These are phyloP conservation scores for Motacilla tschutschensis DNA, from an alignment of 2,113 vertebrate genomes.

Conservation along the genomic window DNA sequence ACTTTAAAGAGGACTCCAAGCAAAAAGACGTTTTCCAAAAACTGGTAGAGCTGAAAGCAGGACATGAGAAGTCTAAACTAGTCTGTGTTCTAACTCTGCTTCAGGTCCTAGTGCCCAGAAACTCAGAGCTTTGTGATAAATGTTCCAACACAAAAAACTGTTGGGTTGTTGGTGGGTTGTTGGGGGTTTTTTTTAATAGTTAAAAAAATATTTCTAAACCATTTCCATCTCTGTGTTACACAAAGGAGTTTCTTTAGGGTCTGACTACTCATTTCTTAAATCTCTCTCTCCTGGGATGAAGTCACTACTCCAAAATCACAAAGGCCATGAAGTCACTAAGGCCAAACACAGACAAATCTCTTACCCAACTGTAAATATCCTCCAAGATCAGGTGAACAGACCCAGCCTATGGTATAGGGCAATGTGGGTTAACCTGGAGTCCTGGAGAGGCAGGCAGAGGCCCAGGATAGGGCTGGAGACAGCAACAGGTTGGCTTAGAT, in stretches of 20 bases:
- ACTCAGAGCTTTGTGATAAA: not conserved
- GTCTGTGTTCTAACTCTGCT: not conserved
- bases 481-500: rapidly evolving
- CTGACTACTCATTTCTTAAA: not conserved
- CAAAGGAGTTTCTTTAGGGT: not conserved
- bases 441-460: not conserved
- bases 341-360: not conserved
- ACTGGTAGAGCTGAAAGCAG: not conserved
- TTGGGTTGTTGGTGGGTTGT: no score
- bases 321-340: not conserved
- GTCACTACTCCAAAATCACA: not conserved
- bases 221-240: not conserved
- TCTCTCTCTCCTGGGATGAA: not conserved
- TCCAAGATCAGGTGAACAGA: not conserved
- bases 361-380: not conserved
- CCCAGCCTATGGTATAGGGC: not conserved
- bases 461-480: not conserved
- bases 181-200: not conserved
- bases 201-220: not conserved
- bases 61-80: not conserved
- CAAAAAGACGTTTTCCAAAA: not conserved
- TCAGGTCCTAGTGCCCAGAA: not conserved
- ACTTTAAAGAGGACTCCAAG: not conserved
- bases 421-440: not conserved
- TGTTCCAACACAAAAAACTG: not conserved